Conservation (phyloP, 2,797 vertebrate genomes). For the Pyrrhura leucotis region DNA sequence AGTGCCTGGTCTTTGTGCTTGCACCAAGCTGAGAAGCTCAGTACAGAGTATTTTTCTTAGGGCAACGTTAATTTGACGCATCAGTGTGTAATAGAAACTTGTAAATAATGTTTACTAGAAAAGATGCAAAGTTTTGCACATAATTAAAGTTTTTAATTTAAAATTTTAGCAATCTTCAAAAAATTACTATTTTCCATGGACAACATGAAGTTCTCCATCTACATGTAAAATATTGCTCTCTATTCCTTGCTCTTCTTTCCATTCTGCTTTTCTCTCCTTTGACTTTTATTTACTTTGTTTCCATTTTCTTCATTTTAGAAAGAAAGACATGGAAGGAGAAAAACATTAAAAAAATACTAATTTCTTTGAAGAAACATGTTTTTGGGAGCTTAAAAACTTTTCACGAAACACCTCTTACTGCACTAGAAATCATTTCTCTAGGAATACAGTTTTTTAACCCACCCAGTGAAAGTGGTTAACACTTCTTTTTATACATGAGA, state of each 20-base stretch:
- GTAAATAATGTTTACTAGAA: not conserved
- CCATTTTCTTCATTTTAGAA: not conserved
- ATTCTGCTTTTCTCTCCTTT: not conserved
- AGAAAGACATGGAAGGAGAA: not conserved
- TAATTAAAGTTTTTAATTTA: not conserved
- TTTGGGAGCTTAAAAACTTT: not conserved
- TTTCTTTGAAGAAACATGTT: not conserved
- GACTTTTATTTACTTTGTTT: not conserved
- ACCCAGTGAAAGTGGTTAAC: not conserved
- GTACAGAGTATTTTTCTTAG: not conserved
- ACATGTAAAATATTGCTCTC: not conserved
- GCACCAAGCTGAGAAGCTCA: not conserved
- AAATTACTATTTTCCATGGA: not conserved
- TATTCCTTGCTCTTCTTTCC: not conserved
- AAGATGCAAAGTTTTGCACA: not conserved
- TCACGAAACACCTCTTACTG: not conserved
- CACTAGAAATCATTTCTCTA: not conserved
- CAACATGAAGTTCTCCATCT: not conserved
- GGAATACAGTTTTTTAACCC: not conserved
- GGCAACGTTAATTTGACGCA: not conserved
- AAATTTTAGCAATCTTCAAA: not conserved
- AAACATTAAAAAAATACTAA: not conserved
- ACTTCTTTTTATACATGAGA: not conserved
- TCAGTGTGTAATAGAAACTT: not conserved
- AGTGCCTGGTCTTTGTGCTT: not conserved